A percentile compares a stretch with the other conserved stretches of the same genome.
These are phyloP conservation scores for Oedothorax gibbosus DNA, from an alignment of 1,140 invertebrate species.

Conservation along the genomic window DNA sequence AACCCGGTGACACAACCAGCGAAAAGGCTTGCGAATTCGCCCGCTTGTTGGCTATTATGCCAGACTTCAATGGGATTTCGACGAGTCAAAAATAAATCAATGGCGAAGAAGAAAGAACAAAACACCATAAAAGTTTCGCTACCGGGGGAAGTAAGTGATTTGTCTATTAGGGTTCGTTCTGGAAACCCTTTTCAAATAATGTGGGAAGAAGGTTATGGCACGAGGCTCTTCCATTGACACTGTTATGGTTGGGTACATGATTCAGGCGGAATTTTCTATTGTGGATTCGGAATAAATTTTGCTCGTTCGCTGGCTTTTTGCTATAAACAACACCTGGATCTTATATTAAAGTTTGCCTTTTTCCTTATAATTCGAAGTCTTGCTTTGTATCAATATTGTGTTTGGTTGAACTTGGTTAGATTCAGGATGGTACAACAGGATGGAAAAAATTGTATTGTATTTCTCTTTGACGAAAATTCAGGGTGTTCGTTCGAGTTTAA, in stretches of 20 bases:
- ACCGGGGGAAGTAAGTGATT: background rate
- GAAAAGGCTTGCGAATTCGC: conserved; percentile 42
- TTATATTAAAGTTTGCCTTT: too few relatives aligned
- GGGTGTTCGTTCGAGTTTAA: too few relatives aligned
- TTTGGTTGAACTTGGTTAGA: too few relatives aligned
- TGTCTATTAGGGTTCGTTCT: conserved; percentile 33
- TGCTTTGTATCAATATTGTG: too few relatives aligned
- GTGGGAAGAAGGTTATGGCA: background rate
- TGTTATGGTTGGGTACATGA: conserved; percentile 20
- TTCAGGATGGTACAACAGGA: too few relatives aligned
- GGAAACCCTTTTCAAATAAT: conserved; percentile 25
- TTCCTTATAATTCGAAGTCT: too few relatives aligned
- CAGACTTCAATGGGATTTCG: conserved; percentile 43
- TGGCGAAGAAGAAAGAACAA: background rate
- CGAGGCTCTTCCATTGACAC: background rate
- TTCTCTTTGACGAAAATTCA: too few relatives aligned
- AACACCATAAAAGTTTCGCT: background rate
- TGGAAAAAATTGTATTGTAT: too few relatives aligned
- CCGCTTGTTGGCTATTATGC: conserved; percentile 48
- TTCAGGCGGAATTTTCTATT: conserved; percentile 38
- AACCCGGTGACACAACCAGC: conserved; percentile 41
- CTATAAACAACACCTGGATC: background rate
- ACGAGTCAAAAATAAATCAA: conserved; percentile 34
- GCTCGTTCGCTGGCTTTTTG: background rate
- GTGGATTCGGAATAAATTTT: background rate